Evolutionary conservation across 2,797 vertebrate species (phyloP).

Genomic region (Thamnophis elegans): DNA sequence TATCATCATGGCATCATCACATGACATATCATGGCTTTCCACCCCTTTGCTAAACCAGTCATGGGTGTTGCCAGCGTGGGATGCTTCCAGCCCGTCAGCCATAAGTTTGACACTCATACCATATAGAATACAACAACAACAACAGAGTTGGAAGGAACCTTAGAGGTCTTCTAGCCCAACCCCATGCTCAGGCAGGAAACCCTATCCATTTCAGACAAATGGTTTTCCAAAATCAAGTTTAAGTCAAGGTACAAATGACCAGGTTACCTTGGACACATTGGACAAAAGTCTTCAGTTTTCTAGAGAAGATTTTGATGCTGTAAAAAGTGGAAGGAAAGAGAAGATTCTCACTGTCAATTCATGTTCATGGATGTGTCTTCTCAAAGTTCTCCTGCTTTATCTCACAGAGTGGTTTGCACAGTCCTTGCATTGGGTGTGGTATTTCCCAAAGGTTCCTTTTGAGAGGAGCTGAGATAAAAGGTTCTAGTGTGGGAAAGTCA

Average conservation of each 20-base stretch:
- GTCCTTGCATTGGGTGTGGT: neutral
- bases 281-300: neutral
- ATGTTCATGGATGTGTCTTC: neutral
- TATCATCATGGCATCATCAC: no score
- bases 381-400: neutral
- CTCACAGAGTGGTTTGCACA: neutral
- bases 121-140: no score
- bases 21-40: no score
- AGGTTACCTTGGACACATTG: neutral
- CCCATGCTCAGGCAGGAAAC: no score
- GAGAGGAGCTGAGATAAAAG: neutral
- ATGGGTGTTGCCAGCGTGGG: no score
- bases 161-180: no score
- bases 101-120: no score
- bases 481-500: neutral
- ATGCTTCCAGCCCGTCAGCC: rapidly evolving
- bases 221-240: no score
- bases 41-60: no score
- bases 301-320: neutral
- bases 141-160: no score
- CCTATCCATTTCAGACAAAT: no score
- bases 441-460: neutral
- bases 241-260: neutral
- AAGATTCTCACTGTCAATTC: neutral
- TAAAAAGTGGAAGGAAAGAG: no score